phyloP scores from a whole-genome alignment of 2,888 invertebrate genomes.

The Catonia carolina region DNA sequence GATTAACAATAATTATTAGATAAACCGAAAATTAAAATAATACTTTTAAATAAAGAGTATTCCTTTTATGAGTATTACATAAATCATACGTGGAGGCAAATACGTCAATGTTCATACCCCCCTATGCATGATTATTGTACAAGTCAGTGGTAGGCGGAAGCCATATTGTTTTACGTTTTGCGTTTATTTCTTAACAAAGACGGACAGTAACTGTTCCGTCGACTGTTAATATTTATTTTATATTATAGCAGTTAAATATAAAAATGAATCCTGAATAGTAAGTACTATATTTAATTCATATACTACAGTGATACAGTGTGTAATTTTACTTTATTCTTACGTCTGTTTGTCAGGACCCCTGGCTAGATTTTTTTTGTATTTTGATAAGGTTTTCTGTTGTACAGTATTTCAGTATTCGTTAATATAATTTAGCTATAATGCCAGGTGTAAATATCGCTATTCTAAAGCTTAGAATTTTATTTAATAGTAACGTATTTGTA shows the following conservation, averaged over 20 bases:
- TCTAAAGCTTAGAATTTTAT: too few relatives aligned
- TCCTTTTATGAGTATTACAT: too few relatives aligned
- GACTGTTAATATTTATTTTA: slow-evolving; percentile 13
- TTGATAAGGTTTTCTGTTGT: too few relatives aligned
- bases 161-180: slow-evolving; percentile 26
- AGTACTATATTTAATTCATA: slow-evolving; percentile 48
- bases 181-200: slow-evolving; percentile 22
- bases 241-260: slow-evolving; percentile 29
- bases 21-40: too few relatives aligned
- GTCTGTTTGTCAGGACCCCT: too few relatives aligned
- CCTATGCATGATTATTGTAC: slow-evolving; percentile 19
- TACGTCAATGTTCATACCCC: slow-evolving; percentile 25
- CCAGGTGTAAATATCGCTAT: too few relatives aligned
- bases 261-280: slow-evolving; percentile 79
- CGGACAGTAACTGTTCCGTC: slow-evolving; percentile 15
- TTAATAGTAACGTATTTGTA: too few relatives aligned
- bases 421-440: too few relatives aligned
- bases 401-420: background rate
- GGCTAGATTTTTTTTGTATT: too few relatives aligned
- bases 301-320: background rate
- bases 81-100: slow-evolving; percentile 21
- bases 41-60: too few relatives aligned
- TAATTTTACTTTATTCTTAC: too few relatives aligned
- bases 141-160: slow-evolving; percentile 29
- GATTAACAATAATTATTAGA: too few relatives aligned